phyloP scores from a whole-genome alignment of 2,888 invertebrate species.

The Chromoteleia sp. region DNA sequence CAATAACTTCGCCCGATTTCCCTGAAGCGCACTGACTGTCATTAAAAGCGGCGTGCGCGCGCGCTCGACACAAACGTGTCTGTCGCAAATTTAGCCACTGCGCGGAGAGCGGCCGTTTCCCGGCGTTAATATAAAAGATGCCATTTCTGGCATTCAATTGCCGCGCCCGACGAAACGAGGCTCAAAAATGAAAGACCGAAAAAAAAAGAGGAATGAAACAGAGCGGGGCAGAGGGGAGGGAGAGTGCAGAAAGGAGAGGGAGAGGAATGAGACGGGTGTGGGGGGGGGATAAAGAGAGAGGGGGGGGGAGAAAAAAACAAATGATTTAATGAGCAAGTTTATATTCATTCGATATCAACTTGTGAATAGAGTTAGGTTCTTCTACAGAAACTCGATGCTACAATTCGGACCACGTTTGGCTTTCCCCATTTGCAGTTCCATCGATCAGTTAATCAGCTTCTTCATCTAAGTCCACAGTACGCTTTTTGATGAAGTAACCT shows the following conservation, averaged over 20 bases:
- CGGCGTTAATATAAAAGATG: conserved; percentile 29
- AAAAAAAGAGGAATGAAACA: background rate
- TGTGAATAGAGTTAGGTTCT: conserved; percentile 41
- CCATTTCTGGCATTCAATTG: conserved; percentile 53
- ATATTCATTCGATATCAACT: conserved; percentile 60
- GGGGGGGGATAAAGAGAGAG: background rate
- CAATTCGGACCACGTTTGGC: conserved; percentile 54
- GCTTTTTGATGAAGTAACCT: conserved; percentile 64
- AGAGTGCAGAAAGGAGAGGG: too few species aligned
- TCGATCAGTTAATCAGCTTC: conserved; percentile 64
- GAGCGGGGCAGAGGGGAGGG: background rate
- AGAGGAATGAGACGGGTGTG: too few species aligned
- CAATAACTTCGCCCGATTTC: conserved; percentile 27
- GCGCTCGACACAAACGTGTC: conserved; percentile 29
- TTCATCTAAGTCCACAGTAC: conserved; percentile 44
- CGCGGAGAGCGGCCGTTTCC: background rate
- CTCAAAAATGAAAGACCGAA: background rate
- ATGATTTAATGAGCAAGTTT: conserved; percentile 65
- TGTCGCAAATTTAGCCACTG: conserved; percentile 55
- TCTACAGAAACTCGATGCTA: conserved; percentile 24
- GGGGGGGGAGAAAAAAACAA: conserved; percentile 6
- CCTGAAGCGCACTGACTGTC: conserved; percentile 41
- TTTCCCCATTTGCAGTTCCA: conserved; percentile 44
- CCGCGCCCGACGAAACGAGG: background rate
- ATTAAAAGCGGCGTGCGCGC: conserved; percentile 23